Conservation (phyloP, 2,797 vertebrate genomes). For the Tokudaia tokunoshimensis region DNA sequence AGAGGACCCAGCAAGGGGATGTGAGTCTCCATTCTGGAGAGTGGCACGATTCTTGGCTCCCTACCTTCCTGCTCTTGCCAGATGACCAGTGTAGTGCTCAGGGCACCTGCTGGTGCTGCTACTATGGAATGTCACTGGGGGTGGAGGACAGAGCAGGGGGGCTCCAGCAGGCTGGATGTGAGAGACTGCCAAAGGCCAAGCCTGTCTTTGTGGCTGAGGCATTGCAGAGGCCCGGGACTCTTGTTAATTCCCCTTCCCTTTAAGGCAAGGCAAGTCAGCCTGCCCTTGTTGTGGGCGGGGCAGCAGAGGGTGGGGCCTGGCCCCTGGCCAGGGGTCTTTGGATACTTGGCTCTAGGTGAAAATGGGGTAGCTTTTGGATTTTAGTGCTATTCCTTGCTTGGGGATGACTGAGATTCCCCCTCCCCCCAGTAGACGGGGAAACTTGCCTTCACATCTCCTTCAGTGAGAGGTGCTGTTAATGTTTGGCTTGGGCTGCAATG, state of each 20-base stretch:
- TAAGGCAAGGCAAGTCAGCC: slow-evolving; percentile 58
- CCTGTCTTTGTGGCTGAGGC: slow-evolving; percentile 5
- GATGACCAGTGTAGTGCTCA: background rate
- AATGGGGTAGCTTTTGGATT: background rate
- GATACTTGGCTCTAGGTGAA: slow-evolving; percentile 2
- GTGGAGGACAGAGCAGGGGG: background rate
- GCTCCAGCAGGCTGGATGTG: background rate
- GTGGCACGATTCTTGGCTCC: background rate
- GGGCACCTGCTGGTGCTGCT: background rate
- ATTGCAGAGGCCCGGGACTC: background rate
- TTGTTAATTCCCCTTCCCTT: slow-evolving; percentile 61
- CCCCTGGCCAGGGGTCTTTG: slow-evolving; percentile 16
- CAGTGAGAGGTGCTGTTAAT: too few species aligned
- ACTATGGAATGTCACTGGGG: background rate
- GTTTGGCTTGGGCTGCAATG: background rate
- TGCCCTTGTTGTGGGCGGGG: background rate
- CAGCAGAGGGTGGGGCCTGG: slow-evolving; percentile 11
- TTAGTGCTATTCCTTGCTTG: background rate
- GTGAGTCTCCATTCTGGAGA: background rate
- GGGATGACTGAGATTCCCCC: background rate
- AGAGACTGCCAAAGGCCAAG: slow-evolving; percentile 11
- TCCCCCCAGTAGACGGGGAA: background rate
- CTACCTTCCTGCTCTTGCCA: background rate
- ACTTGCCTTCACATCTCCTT: background rate
- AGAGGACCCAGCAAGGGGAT: background rate